Evolutionary conservation across 2,113 vertebrate species (phyloP).

Genomic region (Mungos mungo): DNA sequence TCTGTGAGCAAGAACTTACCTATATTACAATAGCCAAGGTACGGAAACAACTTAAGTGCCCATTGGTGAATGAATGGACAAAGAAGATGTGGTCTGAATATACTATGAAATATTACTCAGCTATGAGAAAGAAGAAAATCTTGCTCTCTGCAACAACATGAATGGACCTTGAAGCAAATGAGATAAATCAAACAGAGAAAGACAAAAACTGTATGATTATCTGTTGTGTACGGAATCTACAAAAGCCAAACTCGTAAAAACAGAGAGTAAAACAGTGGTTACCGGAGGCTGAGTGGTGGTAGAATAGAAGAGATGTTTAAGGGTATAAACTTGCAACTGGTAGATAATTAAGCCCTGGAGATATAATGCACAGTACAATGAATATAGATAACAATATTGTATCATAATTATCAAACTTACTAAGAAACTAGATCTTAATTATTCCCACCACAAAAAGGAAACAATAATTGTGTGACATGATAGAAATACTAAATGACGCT

Average conservation of each 20-base stretch:
- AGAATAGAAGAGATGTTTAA: background rate
- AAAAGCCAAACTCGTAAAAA: background rate
- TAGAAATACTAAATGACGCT: background rate
- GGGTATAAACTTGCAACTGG: background rate
- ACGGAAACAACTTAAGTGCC: background rate
- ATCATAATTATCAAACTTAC: background rate
- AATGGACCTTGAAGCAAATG: background rate
- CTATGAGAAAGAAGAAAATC: background rate
- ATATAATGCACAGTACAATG: background rate
- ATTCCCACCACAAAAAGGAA: background rate
- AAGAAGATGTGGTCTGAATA: background rate
- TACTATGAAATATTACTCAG: background rate
- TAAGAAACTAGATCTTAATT: background rate
- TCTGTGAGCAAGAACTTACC: slow-evolving; percentile 12
- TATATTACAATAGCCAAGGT: background rate
- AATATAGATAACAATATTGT: background rate
- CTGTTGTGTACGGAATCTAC: background rate
- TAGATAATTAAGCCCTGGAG: background rate
- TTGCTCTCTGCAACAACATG: background rate
- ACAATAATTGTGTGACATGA: background rate
- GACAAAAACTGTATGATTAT: background rate
- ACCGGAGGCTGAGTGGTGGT: background rate
- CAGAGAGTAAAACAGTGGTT: background rate
- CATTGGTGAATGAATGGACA: background rate
- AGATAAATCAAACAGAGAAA: background rate